Evolutionary conservation across 2,888 invertebrate species (phyloP), one percentile per base, ranked within the genome.

Genomic region (Limnephilus auricula): DNA sequence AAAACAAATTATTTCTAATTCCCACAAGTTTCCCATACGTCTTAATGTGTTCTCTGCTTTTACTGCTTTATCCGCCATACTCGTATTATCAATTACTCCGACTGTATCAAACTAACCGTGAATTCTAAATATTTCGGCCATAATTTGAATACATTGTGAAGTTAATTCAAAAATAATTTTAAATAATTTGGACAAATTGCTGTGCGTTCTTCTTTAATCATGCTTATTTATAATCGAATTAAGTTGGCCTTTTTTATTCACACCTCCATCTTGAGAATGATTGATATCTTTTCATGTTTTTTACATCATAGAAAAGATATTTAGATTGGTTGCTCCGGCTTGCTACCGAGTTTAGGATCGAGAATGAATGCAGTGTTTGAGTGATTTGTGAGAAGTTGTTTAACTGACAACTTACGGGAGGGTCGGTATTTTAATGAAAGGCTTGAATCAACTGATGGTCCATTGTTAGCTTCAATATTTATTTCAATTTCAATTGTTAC

Each of bases 141-240:
- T 89, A 91, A 91, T 91, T 91, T 91, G 91, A 91, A 91, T 91
- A 91, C 82, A 91, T 91, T 91, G 91, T 91, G n/a, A 50, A 40
- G 37, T 45, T 86, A 80, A 90, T 80, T 86, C 32, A 86, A 87
- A 80, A 90, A 86, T 90, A 90, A 90, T 90, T 90, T 65, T 31
- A 32, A 31, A 87, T 50, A 32, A 90, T 87, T 90, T 90, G 90
- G 87, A 86, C 79, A 90, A 90, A 78, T 87, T 86, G 80, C 65
- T 80, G 25, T 18, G 65, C 30, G 18, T 78, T 18, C 37, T 79
- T 80, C 79, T 80, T 86, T 87, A 90, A 90, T 90, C 87, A 90
- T 87, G 84, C 86, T 87, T 80, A 83, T 90, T 82, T 80, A 80
- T 89, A 89, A 89, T 89, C 89, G 45, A 89, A 89, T 89, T 89